Conservation (phyloP, 1,140 invertebrate genomes). For the Drosophila triauraria region DNA sequence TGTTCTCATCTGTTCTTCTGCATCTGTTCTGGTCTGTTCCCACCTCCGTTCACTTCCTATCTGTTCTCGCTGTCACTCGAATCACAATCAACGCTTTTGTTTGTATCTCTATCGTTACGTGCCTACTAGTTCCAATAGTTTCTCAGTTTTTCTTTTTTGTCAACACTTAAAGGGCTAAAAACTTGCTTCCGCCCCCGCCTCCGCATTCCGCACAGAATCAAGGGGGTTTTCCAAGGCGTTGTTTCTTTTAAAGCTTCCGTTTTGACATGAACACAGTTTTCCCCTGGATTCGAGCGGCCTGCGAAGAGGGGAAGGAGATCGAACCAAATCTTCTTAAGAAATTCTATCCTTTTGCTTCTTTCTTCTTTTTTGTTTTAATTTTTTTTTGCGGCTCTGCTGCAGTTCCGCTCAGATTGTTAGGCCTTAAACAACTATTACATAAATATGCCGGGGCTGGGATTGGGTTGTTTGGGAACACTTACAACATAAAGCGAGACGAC, state of each 20-base stretch:
- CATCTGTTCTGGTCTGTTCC: conserved; percentile 28
- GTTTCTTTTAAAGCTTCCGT: conserved; percentile 1
- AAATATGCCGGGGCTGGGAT: conserved; percentile 27
- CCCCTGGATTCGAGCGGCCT: not conserved
- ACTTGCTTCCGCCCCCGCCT: conserved; percentile 13
- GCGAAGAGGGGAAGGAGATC: not conserved
- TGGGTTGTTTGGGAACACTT: conserved; percentile 26
- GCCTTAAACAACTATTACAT: conserved; percentile 46
- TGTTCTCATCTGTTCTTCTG: conserved; percentile 25
- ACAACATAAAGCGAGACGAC: conserved; percentile 56
- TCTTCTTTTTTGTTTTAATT: not conserved
- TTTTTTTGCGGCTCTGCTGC: conserved; percentile 20
- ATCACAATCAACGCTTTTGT: conserved; percentile 80
- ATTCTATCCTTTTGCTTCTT: not conserved
- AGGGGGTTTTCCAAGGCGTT: not conserved
- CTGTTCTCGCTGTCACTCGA: conserved; percentile 52
- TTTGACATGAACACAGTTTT: conserved; percentile 8
- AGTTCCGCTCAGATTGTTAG: conserved; percentile 33
- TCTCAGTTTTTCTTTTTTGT: conserved; percentile 29
- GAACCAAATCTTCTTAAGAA: not conserved
- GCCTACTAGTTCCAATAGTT: conserved; percentile 9
- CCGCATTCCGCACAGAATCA: not conserved
- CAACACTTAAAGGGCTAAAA: conserved; percentile 62
- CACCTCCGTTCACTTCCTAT: conserved; percentile 19
- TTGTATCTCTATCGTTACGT: conserved; percentile 37